Evolutionary conservation across 2,888 invertebrate genomes (phyloP), one percentile per base, ranked within the genome.

Genomic region (Pammene fasciana): DNA sequence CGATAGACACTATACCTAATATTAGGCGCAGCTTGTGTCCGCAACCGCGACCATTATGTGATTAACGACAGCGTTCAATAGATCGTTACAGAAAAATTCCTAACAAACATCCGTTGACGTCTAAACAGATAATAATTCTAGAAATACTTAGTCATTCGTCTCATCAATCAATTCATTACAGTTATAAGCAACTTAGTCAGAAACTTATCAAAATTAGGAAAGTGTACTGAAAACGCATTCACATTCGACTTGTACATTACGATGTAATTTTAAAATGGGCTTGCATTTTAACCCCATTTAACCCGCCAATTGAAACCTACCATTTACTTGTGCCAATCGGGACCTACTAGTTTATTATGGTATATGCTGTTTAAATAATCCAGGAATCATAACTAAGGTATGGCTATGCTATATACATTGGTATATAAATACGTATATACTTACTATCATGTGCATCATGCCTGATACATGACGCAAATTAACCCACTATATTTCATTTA

Each of bases 41-140:
- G 18, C 18, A 16, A 46, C 36, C 26, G 7, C 26, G 56, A 14
- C 57, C 45, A 65, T 60, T 48, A 48, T 41, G 65, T 55, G 55
- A 55, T 60, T 65, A 70, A 65, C 55, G 54, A 45, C 54, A 34
- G 45, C 57, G 54, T 55, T 46, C 54, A 38, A 55, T 60, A 38
- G 55, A 65, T 60, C 60, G 54, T 43, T 65, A 46, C 60, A 60
- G 70, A 43, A 60, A 70, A 65, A 54, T 46, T 34, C 55, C 52
- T 9, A 46, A 60, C 70, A 70, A 70, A 65, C 70, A 70, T 70
- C 70, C 70, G 34, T 60, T 60, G 54, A 52, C 68, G 56, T 65
- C 57, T 43, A 34, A 36, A 41, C 16, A 36, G 16, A 48, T 41
- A 26, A 34, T 8, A 64, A 11, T 64, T 45, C 36, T 26, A 41